Base-by-base conservation (phyloP, 2,113 vertebrate species). In the Taxidea taxus region DNA sequence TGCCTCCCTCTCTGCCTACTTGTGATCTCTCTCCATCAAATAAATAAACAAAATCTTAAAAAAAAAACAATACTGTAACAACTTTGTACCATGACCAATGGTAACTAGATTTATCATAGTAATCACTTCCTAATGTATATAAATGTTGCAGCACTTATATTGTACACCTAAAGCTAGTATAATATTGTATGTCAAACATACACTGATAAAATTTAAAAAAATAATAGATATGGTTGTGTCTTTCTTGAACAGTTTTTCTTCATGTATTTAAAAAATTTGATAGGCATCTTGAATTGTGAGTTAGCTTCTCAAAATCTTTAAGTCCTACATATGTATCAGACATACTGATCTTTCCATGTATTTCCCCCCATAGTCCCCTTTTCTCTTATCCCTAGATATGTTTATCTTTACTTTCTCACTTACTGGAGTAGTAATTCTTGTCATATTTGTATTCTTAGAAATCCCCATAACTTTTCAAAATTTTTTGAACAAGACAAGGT, bases 341-440 rank as follows among this genome's bases (percentile, higher is more conserved):
- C 15, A 9, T 39, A 23, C 39, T 21, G 13, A 3, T 12, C 49
- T 39, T n/a, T 13, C 9, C 1, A 2, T 39, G 20, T 29, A 0
- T 1, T 8, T 56, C 82, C 47, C 60, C 9, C 20, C 29, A 7
- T 11, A 13, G 4, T 81, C 23, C 29, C 12, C 12, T 23, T 42
- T 37, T 75, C 51, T 34, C 4, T 56, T 39, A 12, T 31, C 29
- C n/a, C 56, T 31, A 51, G 11, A 54, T 3, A n/a, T 66, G 4
- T 83, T 49, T 68, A 31, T 4, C n/a, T 60, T 72, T 68, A 56
- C 18, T 80, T 80, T 68, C 8, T 80, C 49, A 56, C 15, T 31
- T 82, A 21, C 77, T 44, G 54, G 31, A n/a, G 14, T 64, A 56
- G 83, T 42, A 34, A 90, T 58, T 92, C 87, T 92, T 82, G 29